These are phyloP conservation scores for Lycodopsis pacificus DNA, from an alignment of 2,797 vertebrate genomes.

Conservation along the genomic window DNA sequence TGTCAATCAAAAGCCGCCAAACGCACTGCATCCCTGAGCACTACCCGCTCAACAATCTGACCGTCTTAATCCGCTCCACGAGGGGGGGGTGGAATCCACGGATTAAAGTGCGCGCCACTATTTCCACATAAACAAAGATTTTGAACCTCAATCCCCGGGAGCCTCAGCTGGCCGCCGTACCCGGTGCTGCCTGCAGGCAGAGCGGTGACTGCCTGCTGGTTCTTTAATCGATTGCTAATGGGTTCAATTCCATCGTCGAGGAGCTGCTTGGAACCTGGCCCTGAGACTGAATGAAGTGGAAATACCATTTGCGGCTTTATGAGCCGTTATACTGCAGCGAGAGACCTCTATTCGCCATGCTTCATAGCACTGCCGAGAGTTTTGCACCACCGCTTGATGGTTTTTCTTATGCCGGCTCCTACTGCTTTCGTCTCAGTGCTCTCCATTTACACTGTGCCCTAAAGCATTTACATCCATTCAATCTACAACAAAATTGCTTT, in stretches of 20 bases:
- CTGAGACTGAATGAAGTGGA: constrained; percentile 87
- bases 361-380: constrained; percentile 80
- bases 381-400: constrained; percentile 83
- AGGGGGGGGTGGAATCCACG: constrained; percentile 44
- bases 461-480: constrained; percentile 79
- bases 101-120: constrained; percentile 67
- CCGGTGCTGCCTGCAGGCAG: constrained; percentile 61
- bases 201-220: constrained; percentile 84
- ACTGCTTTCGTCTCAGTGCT: constrained; percentile 80
- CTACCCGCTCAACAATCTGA: constrained; percentile 27
- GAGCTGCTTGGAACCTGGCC: constrained; percentile 86
- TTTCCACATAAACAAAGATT: constrained; percentile 82
- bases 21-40: constrained; percentile 24
- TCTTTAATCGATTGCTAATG: constrained; percentile 90
- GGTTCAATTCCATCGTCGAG: constrained; percentile 85
- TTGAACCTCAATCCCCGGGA: constrained; percentile 70
- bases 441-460: constrained; percentile 80
- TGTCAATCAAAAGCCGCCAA: constrained; percentile 61
- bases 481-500: constrained; percentile 74
- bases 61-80: constrained; percentile 64
- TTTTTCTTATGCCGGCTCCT: constrained; percentile 77
- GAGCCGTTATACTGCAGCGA: constrained; percentile 86
- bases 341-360: constrained; percentile 86
- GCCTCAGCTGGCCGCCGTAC: constrained; percentile 48
- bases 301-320: constrained; percentile 87